A percentile compares a stretch with the other conserved stretches of the same genome.
Conservation (phyloP, 2,888 invertebrate genomes). For the Drosophila meridionalis region DNA sequence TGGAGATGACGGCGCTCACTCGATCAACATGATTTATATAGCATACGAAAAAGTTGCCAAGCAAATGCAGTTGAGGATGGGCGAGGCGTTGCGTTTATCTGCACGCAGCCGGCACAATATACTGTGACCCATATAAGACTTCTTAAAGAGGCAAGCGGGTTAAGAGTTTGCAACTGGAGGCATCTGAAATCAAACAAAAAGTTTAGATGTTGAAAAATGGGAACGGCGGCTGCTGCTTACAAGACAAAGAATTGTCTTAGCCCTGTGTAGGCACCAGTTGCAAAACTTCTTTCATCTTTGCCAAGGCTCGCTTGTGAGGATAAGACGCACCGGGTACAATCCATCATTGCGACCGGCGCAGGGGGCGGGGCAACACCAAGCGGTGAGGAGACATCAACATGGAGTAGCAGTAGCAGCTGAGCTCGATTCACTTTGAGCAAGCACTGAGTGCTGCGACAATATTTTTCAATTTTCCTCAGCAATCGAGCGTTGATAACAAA, state of each 20-base stretch:
- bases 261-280: constrained; percentile 65
- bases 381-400: constrained; percentile 17
- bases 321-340: constrained; percentile 70
- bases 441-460: constrained; percentile 61
- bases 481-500: constrained; percentile 80
- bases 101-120: constrained; percentile 37
- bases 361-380: constrained; percentile 13
- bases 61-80: constrained; percentile 38
- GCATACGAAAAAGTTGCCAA: constrained; percentile 35
- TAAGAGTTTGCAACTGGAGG: constrained; percentile 26
- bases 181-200: constrained; percentile 73
- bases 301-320: constrained; percentile 54
- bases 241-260: constrained; percentile 46
- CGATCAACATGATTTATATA: constrained; percentile 77
- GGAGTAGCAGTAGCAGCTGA: constrained; percentile 39
- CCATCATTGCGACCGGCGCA: constrained; percentile 62
- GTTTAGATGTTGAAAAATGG: constrained; percentile 66
- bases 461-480: constrained; percentile 78
- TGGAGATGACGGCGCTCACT: constrained; percentile 55
- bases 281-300: constrained; percentile 61
- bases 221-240: constrained; percentile 34
- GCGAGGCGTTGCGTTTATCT: constrained; percentile 44
- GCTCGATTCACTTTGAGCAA: constrained; percentile 45
- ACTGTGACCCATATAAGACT: constrained; percentile 51
- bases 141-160: constrained; percentile 10